Percentiles rank a stretch among this genome's conserved stretches.
Evolutionary conservation across 2,888 invertebrate genomes (phyloP).

Genomic region (Halictus quadricinctus): DNA sequence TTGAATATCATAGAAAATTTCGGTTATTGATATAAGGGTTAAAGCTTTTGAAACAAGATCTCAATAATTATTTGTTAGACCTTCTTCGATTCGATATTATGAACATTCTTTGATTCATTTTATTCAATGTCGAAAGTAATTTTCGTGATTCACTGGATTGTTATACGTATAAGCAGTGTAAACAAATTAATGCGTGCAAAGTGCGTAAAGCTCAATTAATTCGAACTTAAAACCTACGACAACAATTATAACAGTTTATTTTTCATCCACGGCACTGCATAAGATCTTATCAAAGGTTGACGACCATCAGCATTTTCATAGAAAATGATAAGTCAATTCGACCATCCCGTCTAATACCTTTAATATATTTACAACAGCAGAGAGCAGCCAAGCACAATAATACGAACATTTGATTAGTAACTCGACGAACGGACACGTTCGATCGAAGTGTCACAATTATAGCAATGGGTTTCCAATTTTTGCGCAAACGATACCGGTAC

Average conservation of each 20-base stretch:
- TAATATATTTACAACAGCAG: background rate
- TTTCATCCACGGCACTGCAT: background rate
- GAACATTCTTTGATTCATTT: too few relatives aligned
- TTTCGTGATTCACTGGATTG: too few relatives aligned
- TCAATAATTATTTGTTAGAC: too few relatives aligned
- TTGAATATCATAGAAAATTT: too few relatives aligned
- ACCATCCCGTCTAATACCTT: background rate
- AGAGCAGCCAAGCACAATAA: background rate
- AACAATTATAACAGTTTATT: background rate
- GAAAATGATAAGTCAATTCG: background rate
- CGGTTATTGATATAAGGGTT: too few relatives aligned
- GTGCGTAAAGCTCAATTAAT: background rate
- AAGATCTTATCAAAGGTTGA: background rate
- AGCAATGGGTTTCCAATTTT: background rate
- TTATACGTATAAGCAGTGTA: background rate
- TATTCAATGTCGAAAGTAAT: too few relatives aligned
- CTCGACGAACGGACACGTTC: background rate
- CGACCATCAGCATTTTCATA: background rate
- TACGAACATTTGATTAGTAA: background rate
- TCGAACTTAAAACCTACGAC: background rate
- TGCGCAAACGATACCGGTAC: slow-evolving; percentile 33
- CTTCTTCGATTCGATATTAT: too few relatives aligned
- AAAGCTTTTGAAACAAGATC: too few relatives aligned
- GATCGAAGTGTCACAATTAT: background rate
- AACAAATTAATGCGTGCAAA: background rate